Evolutionary conservation across 1,140 invertebrate species (phyloP), one percentile per base, ranked within the genome.

Genomic region (Drosophila nannoptera): DNA sequence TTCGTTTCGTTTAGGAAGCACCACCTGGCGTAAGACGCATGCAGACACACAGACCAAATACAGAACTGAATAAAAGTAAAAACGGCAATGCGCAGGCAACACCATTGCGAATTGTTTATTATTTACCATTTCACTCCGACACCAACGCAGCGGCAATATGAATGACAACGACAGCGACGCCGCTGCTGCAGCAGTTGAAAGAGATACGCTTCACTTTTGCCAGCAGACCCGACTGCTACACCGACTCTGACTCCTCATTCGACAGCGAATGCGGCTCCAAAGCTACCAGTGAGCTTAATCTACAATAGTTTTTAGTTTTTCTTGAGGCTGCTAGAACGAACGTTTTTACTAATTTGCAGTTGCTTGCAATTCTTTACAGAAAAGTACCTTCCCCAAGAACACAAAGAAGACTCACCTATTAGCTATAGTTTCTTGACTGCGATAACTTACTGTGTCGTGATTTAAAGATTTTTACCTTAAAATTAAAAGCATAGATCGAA

Each of bases 91-190:
- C 56, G 69, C 53, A 55, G 56, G 40, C 42, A 49, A 69, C 66
- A 56, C 56, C 73, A 69, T 61, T 77, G 66, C 65, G 70, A 75
- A 71, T 69, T 86, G 66, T 80, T 86, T 84, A 77, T 77, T 75
- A 86, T 86, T 81, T 86, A 77, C 67, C 46, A 62, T 77, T 80
- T 77, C 63, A 70, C 61, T 77, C 72, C 71, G 70, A 69, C 59
- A 86, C 62, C 63, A 66, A 45, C 67, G 45, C 67, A 54, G 69
- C 53, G 45, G 61, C 53, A 38, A 50, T 66, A 53, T 66, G 52
- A 72, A 55, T 49, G 38, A 53, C 55, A 33, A 42, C 32, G 38
- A 36, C 52, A 53, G 11, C 61, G 40, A 42, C 40, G 11, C 40
- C 40, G 5, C 12, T 7, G 53, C 42, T 9, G 54, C 40, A 63